Evolutionary conservation across 2,113 vertebrate genomes (phyloP).

Genomic region (Accipiter cooperii): DNA sequence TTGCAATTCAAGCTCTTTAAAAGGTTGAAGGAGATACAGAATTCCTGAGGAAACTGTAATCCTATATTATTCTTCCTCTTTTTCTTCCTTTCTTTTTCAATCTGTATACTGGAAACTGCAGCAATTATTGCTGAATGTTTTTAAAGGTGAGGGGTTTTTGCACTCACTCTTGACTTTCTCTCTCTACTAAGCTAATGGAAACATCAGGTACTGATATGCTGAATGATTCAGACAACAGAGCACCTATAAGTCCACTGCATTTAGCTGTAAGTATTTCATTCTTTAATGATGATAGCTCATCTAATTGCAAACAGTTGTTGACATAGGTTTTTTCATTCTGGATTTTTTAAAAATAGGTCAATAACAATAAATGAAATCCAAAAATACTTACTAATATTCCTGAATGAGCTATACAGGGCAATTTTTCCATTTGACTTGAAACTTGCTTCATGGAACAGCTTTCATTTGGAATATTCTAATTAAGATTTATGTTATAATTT

Average conservation of each 20-base stretch:
- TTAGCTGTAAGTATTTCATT: conserved; percentile 86
- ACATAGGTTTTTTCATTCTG: background rate
- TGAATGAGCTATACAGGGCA: background rate
- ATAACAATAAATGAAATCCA: background rate
- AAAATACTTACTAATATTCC: background rate
- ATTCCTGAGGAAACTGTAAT: background rate
- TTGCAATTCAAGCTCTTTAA: background rate
- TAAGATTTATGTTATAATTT: background rate
- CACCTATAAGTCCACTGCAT: conserved; percentile 92
- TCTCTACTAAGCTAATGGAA: conserved; percentile 87
- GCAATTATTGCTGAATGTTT: background rate
- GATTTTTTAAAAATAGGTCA: background rate
- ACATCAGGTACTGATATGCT: conserved; percentile 93
- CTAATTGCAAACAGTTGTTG: background rate
- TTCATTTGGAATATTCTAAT: background rate
- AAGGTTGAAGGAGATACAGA: background rate
- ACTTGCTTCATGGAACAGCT: background rate
- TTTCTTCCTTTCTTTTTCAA: background rate
- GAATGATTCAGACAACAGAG: conserved; percentile 87
- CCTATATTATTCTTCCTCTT: background rate
- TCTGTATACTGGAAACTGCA: background rate
- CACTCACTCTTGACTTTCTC: background rate
- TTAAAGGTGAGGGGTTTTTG: background rate
- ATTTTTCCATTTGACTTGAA: background rate
- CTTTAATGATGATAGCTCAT: background rate